A percentile compares a stretch with the other conserved stretches of the same genome.
Conservation (phyloP, 2,113 vertebrate species). For the Gadus macrocephalus region DNA sequence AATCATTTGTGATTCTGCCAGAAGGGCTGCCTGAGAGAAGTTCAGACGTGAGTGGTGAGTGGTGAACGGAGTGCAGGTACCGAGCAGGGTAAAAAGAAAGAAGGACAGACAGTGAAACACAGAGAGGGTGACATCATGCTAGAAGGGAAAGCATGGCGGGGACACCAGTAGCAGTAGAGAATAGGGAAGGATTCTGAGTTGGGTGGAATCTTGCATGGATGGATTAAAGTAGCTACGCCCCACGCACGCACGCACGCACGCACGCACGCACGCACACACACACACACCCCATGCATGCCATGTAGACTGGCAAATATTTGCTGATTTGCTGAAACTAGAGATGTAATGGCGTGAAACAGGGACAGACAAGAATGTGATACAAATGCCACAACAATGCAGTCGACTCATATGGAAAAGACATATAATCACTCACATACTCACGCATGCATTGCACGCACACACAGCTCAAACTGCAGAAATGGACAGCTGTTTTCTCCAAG, state of each 20-base stretch:
- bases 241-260: not conserved
- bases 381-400: not conserved
- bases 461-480: not conserved
- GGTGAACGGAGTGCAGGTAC: too few species aligned
- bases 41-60: not conserved
- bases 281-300: not conserved
- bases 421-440: slow-evolving; percentile 1
- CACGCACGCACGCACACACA: not conserved
- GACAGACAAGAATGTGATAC: not conserved
- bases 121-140: too few species aligned
- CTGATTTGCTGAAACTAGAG: not conserved
- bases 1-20: not conserved
- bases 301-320: not conserved
- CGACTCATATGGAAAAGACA: slow-evolving; percentile 24
- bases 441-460: not conserved
- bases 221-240: too few species aligned
- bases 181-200: not conserved
- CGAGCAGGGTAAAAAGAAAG: too few species aligned
- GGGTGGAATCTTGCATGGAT: too few species aligned
- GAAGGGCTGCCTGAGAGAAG: not conserved
- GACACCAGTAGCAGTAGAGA: not conserved
- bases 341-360: not conserved
- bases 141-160: too few species aligned
- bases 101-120: too few species aligned
- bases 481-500: slow-evolving; percentile 32